Conservation (phyloP, 2,113 vertebrate genomes). For the Numida meleagris region DNA sequence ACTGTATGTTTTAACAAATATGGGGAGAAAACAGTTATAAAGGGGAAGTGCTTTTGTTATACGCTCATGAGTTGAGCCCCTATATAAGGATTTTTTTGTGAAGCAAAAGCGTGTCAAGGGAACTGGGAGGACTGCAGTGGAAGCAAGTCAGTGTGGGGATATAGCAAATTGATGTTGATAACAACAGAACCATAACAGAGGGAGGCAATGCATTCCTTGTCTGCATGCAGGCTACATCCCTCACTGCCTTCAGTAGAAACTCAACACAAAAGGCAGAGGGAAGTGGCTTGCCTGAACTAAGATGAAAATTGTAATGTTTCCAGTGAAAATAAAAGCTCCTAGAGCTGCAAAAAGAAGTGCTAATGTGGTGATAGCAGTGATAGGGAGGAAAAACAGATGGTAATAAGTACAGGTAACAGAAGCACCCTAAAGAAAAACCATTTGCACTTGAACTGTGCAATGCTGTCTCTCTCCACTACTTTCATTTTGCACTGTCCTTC, state of each 20-base stretch:
- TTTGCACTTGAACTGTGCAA: neutral
- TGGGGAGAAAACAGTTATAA: neutral
- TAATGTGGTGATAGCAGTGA: neutral
- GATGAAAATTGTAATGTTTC: neutral
- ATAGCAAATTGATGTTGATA: slow-evolving; percentile 26
- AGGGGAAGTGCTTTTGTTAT: neutral
- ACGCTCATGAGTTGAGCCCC: neutral
- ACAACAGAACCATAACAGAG: slow-evolving; percentile 51
- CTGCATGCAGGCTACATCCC: neutral
- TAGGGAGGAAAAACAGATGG: neutral
- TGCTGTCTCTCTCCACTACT: neutral
- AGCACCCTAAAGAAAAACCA: neutral
- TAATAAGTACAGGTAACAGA: neutral
- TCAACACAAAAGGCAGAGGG: neutral
- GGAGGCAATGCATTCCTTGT: neutral
- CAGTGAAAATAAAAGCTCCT: neutral
- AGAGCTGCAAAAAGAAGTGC: neutral
- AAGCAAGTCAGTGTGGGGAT: neutral
- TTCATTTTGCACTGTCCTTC: neutral
- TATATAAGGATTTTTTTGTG: slow-evolving; percentile 40
- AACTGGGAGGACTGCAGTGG: neutral
- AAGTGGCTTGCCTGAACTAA: neutral
- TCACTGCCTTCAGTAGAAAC: neutral
- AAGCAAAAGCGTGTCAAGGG: slow-evolving; percentile 6
- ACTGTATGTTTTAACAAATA: slow-evolving; percentile 14